Evolutionary conservation across 2,797 vertebrate genomes (phyloP), one percentile per base, ranked within the genome.

Genomic region (Cynodonichthys magdalenae): DNA sequence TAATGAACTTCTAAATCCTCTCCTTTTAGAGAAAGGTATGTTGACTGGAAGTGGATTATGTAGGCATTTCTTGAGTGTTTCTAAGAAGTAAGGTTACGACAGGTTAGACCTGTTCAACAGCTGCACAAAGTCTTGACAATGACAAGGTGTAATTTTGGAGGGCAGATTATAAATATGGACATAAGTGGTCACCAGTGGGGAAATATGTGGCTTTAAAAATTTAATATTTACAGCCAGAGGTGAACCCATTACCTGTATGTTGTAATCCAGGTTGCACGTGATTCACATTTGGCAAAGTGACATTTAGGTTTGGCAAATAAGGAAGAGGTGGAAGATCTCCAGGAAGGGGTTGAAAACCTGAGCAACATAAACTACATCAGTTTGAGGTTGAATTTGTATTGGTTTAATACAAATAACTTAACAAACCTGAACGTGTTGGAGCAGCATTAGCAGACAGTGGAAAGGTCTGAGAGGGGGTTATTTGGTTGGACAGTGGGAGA

Each of bases 271-370:
- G 56, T 68, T 84, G 65, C 3, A 83, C 66, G 7, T 64, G 90
- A 79, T 94, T 83, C 68, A 95, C 82, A 65, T 94, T 92, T 0
- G 95, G 92, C 45, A 94, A 76, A 1, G 91, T 85, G 51, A 95
- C 83, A 66, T 96, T 96, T 65, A 95, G 88, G 80, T 95, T 81
- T 53, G 74, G 71, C n/a, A 80, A 53, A 85, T 92, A 92, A 47
- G 95, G 77, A 54, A 96, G 81, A 36, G 92, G 92, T 46, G 94
- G 94, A 69, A 96, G 92, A 65, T 92, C 93, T 79, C 90, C 82
- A 64, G 94, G 88, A 87, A 96, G 91, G 29, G 92, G 89, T 89
- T 95, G 92, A 59, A 96, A 75, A 73, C 95, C 97, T 98, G 82
- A 53, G 17, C 4, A 53, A 72, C 5, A 59, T 1, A 9, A 51